phyloP scores from a whole-genome alignment of 2,888 invertebrate species.

The Nephrotoma appendiculata region DNA sequence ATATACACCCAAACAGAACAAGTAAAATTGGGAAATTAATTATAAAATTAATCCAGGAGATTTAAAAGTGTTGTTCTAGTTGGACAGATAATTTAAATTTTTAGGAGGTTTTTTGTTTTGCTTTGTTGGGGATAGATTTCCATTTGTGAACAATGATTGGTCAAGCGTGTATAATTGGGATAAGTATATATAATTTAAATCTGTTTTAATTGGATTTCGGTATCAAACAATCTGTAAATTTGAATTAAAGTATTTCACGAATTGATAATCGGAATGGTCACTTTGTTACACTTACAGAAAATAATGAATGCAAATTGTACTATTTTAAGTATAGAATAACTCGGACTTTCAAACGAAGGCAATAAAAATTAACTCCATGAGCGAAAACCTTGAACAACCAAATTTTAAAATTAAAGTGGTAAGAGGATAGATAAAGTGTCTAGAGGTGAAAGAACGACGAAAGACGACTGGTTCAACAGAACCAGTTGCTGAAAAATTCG shows the following conservation, averaged over 20 bases:
- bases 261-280: not conserved
- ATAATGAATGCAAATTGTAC: too few species aligned
- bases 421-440: too few species aligned
- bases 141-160: not conserved
- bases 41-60: not conserved
- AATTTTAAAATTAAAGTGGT: too few species aligned
- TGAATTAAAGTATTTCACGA: not conserved
- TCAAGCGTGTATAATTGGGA: not conserved
- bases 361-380: too few species aligned
- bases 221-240: not conserved
- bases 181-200: not conserved
- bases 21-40: not conserved
- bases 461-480: rapidly evolving
- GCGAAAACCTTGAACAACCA: too few species aligned
- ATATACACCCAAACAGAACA: not conserved
- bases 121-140: not conserved
- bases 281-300: not conserved
- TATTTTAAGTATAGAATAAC: too few species aligned
- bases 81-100: not conserved
- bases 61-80: not conserved
- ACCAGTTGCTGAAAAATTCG: too few species aligned
- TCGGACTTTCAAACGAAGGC: too few species aligned
- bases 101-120: not conserved
- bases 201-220: not conserved
- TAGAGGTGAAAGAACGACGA: too few species aligned